phyloP scores from a whole-genome alignment of 2,113 vertebrate genomes.

The Euleptes europaea region DNA sequence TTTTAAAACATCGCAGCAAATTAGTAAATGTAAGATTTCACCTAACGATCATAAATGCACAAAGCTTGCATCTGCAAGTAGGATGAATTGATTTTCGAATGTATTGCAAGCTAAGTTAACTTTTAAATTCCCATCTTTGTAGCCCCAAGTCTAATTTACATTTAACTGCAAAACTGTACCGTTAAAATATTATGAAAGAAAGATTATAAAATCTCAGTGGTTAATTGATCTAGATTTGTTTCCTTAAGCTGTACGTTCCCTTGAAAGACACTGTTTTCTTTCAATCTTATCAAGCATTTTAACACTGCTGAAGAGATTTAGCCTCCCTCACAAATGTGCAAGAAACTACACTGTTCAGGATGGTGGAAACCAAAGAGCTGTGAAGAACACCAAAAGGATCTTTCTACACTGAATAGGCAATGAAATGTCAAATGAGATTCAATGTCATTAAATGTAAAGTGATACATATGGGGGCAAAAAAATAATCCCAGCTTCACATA shows the following conservation, averaged over 20 bases:
- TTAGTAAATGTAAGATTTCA: constrained; percentile 23
- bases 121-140: constrained; percentile 51
- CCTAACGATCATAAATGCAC: not conserved
- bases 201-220: constrained; percentile 45
- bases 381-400: not conserved
- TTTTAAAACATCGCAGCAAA: constrained; percentile 44
- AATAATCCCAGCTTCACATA: not conserved
- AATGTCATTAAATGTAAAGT: not conserved
- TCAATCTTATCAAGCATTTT: not conserved
- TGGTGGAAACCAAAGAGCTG: not conserved
- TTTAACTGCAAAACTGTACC: constrained; percentile 65
- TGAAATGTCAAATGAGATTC: not conserved
- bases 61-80: constrained; percentile 70
- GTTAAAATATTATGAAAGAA: constrained; percentile 67
- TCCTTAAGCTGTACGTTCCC: constrained; percentile 43
- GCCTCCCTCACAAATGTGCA: not conserved
- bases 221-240: constrained; percentile 62
- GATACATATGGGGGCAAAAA: not conserved
- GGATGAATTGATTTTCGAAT: constrained; percentile 62
- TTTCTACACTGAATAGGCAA: not conserved
- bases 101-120: constrained; percentile 43
- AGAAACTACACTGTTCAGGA: not conserved
- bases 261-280: constrained; percentile 47
- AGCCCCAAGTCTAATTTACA: constrained; percentile 45
- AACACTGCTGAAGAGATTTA: not conserved